These are phyloP conservation scores for Plectus sambesii DNA, from an alignment of 1,140 invertebrate species.

Conservation along the genomic window DNA sequence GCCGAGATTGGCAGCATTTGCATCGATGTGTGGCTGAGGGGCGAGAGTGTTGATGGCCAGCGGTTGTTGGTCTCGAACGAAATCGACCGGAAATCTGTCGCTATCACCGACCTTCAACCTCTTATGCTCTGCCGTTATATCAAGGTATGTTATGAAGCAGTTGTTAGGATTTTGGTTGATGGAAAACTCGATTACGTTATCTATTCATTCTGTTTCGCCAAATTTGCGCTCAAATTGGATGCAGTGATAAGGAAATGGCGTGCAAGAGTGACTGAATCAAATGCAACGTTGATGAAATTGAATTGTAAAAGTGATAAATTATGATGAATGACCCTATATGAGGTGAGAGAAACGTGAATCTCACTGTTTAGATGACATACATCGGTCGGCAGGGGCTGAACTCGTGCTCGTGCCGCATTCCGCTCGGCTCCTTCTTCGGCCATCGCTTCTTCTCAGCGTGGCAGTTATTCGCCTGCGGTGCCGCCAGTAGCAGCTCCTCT, in stretches of 20 bases:
- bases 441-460: too few relatives aligned
- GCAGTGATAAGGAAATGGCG: background rate
- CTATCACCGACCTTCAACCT: conserved; percentile 74
- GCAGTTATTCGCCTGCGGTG: too few relatives aligned
- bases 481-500: too few relatives aligned
- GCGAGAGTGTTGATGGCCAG: conserved; percentile 67
- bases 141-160: conserved; percentile 56
- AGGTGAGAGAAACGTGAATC: too few relatives aligned
- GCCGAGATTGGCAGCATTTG: conserved; percentile 70
- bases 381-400: conserved; percentile 80
- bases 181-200: background rate
- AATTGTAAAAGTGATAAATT: too few relatives aligned
- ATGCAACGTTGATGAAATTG: background rate
- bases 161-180: conserved; percentile 11
- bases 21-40: conserved; percentile 70
- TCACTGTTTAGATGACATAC: conserved; percentile 58
- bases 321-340: too few relatives aligned
- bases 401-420: conserved; percentile 72
- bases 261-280: background rate
- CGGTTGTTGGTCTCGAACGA: conserved; percentile 72
- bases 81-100: conserved; percentile 66
- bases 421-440: conserved; percentile 82
- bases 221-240: background rate
- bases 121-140: conserved; percentile 73
- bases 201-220: background rate